Evolutionary conservation across 1,140 invertebrate genomes (phyloP).

Genomic region (Drosophila gunungcola): DNA sequence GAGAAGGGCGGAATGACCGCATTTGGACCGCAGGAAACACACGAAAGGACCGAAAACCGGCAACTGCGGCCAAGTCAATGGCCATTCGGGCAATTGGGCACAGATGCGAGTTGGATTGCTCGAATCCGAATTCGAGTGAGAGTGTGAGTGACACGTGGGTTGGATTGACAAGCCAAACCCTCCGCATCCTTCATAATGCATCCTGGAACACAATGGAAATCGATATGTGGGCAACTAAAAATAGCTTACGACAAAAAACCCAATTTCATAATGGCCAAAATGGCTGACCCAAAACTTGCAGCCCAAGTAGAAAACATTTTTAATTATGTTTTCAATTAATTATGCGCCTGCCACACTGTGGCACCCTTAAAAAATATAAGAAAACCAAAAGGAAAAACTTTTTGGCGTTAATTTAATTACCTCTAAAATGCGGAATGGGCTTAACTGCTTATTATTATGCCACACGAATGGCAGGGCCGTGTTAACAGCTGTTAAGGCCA

Average conservation of each 20-base stretch:
- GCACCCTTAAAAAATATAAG: conserved; percentile 13
- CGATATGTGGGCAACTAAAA: conserved; percentile 49
- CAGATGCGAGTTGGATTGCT: conserved; percentile 53
- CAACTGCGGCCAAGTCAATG: conserved; percentile 66
- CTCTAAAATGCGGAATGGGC: conserved; percentile 57
- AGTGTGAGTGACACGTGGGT: conserved; percentile 30
- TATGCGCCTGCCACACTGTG: conserved; percentile 73
- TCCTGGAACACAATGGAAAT: conserved; percentile 68
- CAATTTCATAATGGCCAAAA: conserved; percentile 60
- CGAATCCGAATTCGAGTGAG: background rate
- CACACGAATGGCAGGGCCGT: conserved; percentile 64
- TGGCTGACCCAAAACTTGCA: conserved; percentile 30
- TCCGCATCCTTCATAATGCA: conserved; percentile 11
- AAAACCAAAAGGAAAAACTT: conserved; percentile 37
- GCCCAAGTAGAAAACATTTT: conserved; percentile 43
- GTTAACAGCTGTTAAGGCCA: conserved; percentile 78
- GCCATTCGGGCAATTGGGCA: conserved; percentile 72
- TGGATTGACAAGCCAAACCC: conserved; percentile 16
- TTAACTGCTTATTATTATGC: conserved; percentile 76
- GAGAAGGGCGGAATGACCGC: conserved; percentile 35
- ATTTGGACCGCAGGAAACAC: conserved; percentile 48
- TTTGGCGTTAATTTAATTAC: conserved; percentile 80
- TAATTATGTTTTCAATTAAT: conserved; percentile 83
- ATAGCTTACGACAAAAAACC: conserved; percentile 51
- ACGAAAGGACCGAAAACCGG: conserved; percentile 32